Evolutionary conservation across 2,113 vertebrate genomes (phyloP).

Genomic region (Myxocyprinus asiaticus): DNA sequence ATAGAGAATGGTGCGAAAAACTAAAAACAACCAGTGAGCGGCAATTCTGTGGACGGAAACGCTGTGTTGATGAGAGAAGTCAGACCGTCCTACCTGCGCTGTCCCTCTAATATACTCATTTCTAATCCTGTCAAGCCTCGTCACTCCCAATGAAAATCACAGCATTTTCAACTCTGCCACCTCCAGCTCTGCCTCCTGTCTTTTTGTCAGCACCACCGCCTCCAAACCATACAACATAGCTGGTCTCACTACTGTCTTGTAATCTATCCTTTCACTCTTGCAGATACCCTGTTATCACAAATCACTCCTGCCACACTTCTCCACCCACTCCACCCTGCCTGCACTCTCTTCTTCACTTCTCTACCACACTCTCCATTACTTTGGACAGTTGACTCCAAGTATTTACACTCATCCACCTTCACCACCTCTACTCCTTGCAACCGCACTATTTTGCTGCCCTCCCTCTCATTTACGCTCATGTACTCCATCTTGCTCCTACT

Average conservation of each 20-base stretch:
- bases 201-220: not conserved
- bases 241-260: not conserved
- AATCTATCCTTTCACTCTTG: not conserved
- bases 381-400: not conserved
- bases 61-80: too few relatives aligned
- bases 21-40: too few relatives aligned
- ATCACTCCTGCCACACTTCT: constrained; percentile 5
- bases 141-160: not conserved
- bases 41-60: too few relatives aligned
- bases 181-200: not conserved
- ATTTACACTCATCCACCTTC: not conserved
- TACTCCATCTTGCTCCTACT: too few relatives aligned
- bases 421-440: not conserved
- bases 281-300: not conserved
- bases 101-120: constrained; percentile 6
- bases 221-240: constrained; percentile 23
- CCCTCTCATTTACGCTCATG: too few relatives aligned
- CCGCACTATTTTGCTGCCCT: too few relatives aligned
- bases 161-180: not conserved
- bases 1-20: too few relatives aligned
- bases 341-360: not conserved
- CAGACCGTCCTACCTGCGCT: not conserved
- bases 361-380: not conserved
- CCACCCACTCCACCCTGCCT: constrained; percentile 16
- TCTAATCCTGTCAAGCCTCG: not conserved